These are phyloP conservation scores for Phyllopteryx taeniolatus DNA, from an alignment of 2,113 vertebrate genomes.

Conservation along the genomic window DNA sequence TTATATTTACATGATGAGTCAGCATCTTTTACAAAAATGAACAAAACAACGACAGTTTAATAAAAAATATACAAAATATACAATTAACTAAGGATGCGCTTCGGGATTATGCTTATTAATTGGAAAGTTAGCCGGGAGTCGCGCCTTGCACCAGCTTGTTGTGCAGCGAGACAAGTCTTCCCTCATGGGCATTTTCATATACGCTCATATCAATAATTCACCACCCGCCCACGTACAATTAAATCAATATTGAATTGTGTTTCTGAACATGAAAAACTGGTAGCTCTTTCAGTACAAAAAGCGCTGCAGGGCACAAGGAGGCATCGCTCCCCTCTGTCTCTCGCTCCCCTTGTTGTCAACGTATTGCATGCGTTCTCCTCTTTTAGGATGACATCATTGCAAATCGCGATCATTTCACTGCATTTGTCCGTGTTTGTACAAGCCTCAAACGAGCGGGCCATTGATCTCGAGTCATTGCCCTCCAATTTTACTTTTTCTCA, in stretches of 20 bases:
- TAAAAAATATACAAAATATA: not conserved
- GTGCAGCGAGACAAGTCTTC: conserved; percentile 11
- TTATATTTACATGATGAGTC: no score
- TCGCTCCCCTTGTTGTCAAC: not conserved
- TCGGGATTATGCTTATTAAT: conserved; percentile 71
- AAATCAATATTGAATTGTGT: conserved; percentile 8
- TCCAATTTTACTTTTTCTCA: not conserved
- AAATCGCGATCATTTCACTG: not conserved
- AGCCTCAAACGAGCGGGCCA: not conserved
- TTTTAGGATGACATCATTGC: not conserved
- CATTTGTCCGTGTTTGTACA: not conserved
- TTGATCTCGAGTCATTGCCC: not conserved
- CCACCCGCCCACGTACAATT: conserved; percentile 5
- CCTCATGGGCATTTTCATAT: conserved; percentile 8
- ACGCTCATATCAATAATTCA: conserved; percentile 1
- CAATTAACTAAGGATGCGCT: conserved; percentile 41
- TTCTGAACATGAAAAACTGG: conserved; percentile 6
- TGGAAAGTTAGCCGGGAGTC: conserved; percentile 1
- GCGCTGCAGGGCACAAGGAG: not conserved
- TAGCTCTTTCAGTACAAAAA: conserved; percentile 10
- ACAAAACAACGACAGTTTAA: not conserved
- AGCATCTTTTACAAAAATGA: not conserved
- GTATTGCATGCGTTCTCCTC: not conserved
- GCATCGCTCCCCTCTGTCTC: not conserved
- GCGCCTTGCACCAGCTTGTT: not conserved